Base-by-base conservation (phyloP, 2,888 invertebrate species). In the Stenodera caucasica region DNA sequence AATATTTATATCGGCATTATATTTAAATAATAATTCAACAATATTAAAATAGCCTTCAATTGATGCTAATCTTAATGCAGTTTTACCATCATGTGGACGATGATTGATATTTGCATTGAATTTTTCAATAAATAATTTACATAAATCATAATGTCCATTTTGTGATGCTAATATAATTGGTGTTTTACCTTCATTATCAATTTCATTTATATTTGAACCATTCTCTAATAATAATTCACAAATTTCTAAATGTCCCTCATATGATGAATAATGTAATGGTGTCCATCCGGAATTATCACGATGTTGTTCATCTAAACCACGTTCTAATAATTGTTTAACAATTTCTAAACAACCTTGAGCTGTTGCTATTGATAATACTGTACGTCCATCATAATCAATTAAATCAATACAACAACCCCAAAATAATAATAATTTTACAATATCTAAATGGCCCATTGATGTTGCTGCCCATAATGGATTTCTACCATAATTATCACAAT, bases 231-330 rank as follows among this genome's bases (percentile, higher is more conserved):
- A 80, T 0, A 90, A 89, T 70, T 91, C 90, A 72, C 91, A 90
- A 0, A 94, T 93, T 75, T 91, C 91, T 55, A 86, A 82, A 77
- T 96, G 95, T 11, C 95, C 91, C 83, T 98, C 96, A 78, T 96
- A 97, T 12, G 97, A 94, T 0, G 97, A 91, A 77, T 98, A 97
- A 78, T 98, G 97, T 56, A 98, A 80, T 0, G 98, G 96, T 0
- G 98, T 97, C 98, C 97, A 98, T 0, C 98, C 97, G 0, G 94
- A 92, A 81, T 96, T 96, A 77, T 98, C 98, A 18, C 92, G 83
- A 75, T 93, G 93, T 63, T 92, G 92, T 72, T 93, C 93, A 72
- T 93, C 93, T 51, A 93, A 77, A 0, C 93, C 97, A 68, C 95
- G 84, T 78, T 94, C 96, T 14, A 98, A 83, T 45, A 98, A 82